Base-by-base conservation (phyloP, 35 echinoderm and acorn worm genomes). In the Patiria miniata region DNA sequence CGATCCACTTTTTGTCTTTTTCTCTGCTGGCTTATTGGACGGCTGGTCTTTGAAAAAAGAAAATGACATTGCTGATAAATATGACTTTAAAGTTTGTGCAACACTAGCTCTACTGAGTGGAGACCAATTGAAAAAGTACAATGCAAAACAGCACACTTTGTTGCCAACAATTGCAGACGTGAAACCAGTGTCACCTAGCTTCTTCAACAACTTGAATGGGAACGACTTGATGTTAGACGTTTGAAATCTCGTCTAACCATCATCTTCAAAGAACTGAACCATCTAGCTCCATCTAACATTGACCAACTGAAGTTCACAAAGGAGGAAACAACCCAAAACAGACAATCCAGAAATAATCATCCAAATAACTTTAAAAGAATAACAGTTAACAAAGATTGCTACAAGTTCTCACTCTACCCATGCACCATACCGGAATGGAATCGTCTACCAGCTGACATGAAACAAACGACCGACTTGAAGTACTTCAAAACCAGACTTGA, bases 111-210 rank as follows among this genome's bases (percentile, higher is more conserved):
- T n/a, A n/a, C n/a, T n/a, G n/a, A n/a, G n/a, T n/a, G n/a, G n/a
- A n/a, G n/a, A n/a, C n/a, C 42, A 47, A 15, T 85, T 14, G 83
- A 85, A 16, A 85, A 85, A 69, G 36, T 68, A 21, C 56, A 85
- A 39, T 15, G 2, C 26, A 60, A n/a, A 38, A 55, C 83, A 34
- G 55, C 83, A 17, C 83, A 55, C 0, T 85, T 85, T 85, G 83
- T 85, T 10, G 8, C 10, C 8, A 85, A 69, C 19, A 34, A 77
- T 23, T 85, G 36, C 56, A 83, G 2, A 19, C 58, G 39, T 37
- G 55, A 69, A 68, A 28, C 54, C 5, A 85, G 83, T 85, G 83
- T 77, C 36, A 68, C 83, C 40, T n/a, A 83, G 50, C 38, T 54
- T 32, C 29, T 83, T 44, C 80, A 29, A 81, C 33, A 0, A 81